Evolutionary conservation across 2,113 vertebrate species (phyloP), one percentile per base, ranked within the genome.

Genomic region (Chascanopsetta lugubris): DNA sequence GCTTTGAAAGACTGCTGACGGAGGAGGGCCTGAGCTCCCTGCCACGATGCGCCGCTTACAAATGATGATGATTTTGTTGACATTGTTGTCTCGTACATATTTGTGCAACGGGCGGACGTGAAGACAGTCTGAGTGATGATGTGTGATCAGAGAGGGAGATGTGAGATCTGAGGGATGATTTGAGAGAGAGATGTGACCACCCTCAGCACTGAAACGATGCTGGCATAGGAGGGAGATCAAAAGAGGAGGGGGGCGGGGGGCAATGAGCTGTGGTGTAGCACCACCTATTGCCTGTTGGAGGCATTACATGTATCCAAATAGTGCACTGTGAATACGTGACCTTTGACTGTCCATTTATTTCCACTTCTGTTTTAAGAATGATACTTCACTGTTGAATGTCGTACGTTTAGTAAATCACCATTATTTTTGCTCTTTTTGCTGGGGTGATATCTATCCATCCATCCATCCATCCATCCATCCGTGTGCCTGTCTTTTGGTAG

Each of bases 311-410:
- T 34, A 20, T 42, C 5, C 3, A 71, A 18, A 27, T 57, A 42
- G 0, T 51, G 26, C 20, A 30, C 12, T 80, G 62, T 61, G 58
- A 69, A 81, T 75, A 51, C 22, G 48, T 0, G 5, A n/a, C 9
- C 3, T 38, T 72, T 69, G 70, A 78, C 75, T 22, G 43, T 11
- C 3, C 6, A 64, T 71, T 70, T 73, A 46, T 75, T 65, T 68
- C 54, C 64, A 13, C 15, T 38, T 38, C 4, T 38, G 15, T 15
- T 38, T 5, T 38, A 38, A 51, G 2, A 20, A 26, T 46, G 38
- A 42, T 7, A 13, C 12, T 38, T 42, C 17, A n/a, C 17, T 7
- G 38, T 7, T 38, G 3, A 38, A 34, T 34, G 32, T 15, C 17
- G 13, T 38, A 38, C 6, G 27, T 29, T 55, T 7, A 55, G 25